These are phyloP conservation scores for Oithona nana DNA, from an alignment of 2,888 invertebrate genomes.

Conservation along the genomic window DNA sequence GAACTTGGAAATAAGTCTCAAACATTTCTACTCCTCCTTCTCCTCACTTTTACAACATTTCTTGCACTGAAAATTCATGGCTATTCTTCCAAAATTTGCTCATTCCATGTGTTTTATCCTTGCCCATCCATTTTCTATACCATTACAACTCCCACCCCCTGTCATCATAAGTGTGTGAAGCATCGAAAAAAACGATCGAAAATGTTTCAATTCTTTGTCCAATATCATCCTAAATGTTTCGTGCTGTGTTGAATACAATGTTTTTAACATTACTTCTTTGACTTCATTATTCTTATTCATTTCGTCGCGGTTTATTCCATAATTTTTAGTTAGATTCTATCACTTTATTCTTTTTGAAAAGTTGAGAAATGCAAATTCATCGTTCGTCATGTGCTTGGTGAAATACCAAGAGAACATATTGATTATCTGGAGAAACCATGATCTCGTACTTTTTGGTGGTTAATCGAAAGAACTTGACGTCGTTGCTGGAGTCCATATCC, in stretches of 20 bases:
- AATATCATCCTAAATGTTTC: not conserved
- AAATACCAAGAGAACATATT: slow-evolving; percentile 3
- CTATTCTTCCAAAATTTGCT: not conserved
- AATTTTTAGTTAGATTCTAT: too few species aligned
- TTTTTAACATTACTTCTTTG: not conserved
- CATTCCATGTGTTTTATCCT: too few species aligned
- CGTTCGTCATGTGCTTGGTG: too few species aligned
- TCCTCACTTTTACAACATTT: not conserved
- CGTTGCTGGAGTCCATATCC: not conserved
- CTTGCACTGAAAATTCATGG: not conserved
- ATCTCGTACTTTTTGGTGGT: slow-evolving; percentile 8
- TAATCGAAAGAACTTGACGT: slow-evolving; percentile 6
- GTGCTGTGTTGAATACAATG: not conserved
- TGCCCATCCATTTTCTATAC: not conserved
- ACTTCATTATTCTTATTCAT: too few species aligned
- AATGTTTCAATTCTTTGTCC: not conserved
- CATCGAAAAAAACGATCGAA: not conserved
- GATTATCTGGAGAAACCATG: slow-evolving; percentile 7
- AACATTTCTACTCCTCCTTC: not conserved
- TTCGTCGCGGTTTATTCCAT: too few species aligned
- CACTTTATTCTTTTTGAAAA: too few species aligned
- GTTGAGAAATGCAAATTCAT: too few species aligned
- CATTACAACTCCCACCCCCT: not conserved
- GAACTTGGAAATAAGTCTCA: too few species aligned
- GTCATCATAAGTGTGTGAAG: not conserved